A percentile compares a stretch with the other conserved stretches of the same genome.
These are phyloP conservation scores for Loris lydekkerianus DNA, from an alignment of 2,797 vertebrate genomes.

Conservation along the genomic window DNA sequence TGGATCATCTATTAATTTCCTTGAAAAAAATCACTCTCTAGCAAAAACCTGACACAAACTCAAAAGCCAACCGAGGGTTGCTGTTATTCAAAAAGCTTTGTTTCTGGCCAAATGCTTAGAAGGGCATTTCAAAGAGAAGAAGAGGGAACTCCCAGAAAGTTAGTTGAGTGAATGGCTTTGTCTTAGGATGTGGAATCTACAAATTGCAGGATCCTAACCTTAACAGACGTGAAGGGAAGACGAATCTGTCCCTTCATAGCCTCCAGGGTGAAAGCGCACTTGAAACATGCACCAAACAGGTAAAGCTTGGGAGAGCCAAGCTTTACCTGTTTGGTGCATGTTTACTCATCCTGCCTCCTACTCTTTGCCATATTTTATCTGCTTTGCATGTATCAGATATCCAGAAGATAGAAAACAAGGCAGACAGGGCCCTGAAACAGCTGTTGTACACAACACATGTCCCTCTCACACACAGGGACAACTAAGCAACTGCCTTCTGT, in stretches of 20 bases:
- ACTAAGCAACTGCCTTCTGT: not conserved
- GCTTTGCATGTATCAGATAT: not conserved
- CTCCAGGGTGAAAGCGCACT: not conserved
- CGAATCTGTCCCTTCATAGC: not conserved
- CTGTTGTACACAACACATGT: not conserved
- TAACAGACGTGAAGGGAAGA: not conserved
- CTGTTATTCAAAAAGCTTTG: constrained; percentile 27
- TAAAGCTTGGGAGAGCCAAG: too few relatives aligned
- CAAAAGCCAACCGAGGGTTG: constrained; percentile 56
- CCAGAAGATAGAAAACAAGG: not conserved
- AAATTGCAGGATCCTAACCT: not conserved
- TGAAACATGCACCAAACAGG: too few relatives aligned
- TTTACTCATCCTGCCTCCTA: not conserved
- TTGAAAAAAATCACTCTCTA: constrained; percentile 13
- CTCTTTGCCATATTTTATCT: not conserved
- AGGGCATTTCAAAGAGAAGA: constrained; percentile 50
- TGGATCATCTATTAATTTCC: constrained; percentile 61
- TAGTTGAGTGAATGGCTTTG: not conserved
- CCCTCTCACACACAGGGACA: not conserved
- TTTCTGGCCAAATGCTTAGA: constrained; percentile 32
- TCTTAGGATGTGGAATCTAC: not conserved
- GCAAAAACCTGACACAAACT: constrained; percentile 55
- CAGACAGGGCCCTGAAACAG: not conserved
- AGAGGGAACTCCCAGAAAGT: not conserved
- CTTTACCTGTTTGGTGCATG: not conserved